These are phyloP conservation scores for Cheumatopsyche charites DNA, from an alignment of 1,140 invertebrate genomes.

Conservation along the genomic window DNA sequence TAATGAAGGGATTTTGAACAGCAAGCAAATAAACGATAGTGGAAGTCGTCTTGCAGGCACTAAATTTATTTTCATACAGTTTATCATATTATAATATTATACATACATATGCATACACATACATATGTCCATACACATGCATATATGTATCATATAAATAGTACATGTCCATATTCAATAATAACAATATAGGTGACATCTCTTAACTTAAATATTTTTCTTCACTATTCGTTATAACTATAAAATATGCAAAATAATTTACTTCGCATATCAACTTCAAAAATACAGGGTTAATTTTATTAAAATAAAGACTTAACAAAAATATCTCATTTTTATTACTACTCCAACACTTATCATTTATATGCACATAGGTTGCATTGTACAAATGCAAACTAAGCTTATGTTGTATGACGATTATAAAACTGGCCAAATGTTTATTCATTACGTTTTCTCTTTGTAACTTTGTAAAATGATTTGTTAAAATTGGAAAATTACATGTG, in stretches of 20 bases:
- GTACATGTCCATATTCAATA: neutral
- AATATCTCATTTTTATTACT: constrained; percentile 33
- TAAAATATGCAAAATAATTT: constrained; percentile 35
- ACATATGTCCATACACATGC: constrained; percentile 8
- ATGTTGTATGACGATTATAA: too few relatives aligned
- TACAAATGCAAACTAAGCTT: too few relatives aligned
- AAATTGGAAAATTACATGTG: too few relatives aligned
- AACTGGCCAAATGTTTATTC: too few relatives aligned
- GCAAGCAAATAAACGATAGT: constrained; percentile 24
- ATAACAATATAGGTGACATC: constrained; percentile 27
- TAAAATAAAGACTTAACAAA: constrained; percentile 36
- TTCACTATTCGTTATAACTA: neutral
- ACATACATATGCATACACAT: constrained; percentile 24
- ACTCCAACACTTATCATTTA: constrained; percentile 35
- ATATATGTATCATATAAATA: constrained; percentile 20
- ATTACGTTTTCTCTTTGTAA: too few relatives aligned
- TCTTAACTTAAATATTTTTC: neutral
- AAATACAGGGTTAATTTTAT: constrained; percentile 29
- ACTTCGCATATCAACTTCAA: constrained; percentile 35
- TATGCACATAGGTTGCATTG: constrained; percentile 13
- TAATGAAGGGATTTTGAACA: constrained; percentile 19
- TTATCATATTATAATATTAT: neutral
- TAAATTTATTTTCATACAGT: constrained; percentile 24
- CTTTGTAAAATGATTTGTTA: too few relatives aligned
- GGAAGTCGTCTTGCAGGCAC: constrained; percentile 23